Percentiles rank a stretch among this genome's conserved stretches.
Evolutionary conservation across 2,888 invertebrate species (phyloP).

Genomic region (Epirrita christyi): DNA sequence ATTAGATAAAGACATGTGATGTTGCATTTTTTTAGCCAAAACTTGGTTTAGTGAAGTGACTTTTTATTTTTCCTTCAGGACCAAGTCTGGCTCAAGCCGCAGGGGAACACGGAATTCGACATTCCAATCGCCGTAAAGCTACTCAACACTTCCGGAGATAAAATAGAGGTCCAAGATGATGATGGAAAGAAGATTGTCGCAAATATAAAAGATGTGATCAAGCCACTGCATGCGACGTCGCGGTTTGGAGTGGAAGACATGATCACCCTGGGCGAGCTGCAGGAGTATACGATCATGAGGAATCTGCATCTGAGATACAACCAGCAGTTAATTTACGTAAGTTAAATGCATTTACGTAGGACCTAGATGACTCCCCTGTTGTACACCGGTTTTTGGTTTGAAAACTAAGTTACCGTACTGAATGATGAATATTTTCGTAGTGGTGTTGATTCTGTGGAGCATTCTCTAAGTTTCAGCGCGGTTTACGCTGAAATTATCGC

Average conservation of each 20-base stretch:
- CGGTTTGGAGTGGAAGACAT: slow-evolving; percentile 95
- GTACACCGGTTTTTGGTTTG: too few species aligned
- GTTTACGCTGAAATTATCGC: too few species aligned
- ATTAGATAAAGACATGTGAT: too few species aligned
- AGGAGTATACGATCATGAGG: slow-evolving; percentile 96
- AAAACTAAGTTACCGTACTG: too few species aligned
- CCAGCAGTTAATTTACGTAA: slow-evolving; percentile 95
- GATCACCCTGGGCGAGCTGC: slow-evolving; percentile 97
- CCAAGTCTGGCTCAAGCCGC: slow-evolving; percentile 94
- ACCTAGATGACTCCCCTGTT: slow-evolving; percentile 1
- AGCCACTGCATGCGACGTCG: slow-evolving; percentile 92
- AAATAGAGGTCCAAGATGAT: slow-evolving; percentile 92
- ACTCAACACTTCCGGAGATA: slow-evolving; percentile 89
- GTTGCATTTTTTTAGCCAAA: too few species aligned
- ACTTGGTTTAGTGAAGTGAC: too few species aligned
- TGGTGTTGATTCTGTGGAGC: too few species aligned
- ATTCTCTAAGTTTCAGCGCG: too few species aligned
- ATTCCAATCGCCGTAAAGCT: slow-evolving; percentile 94
- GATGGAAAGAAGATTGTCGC: slow-evolving; percentile 90
- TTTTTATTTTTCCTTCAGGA: slow-evolving; percentile 75
- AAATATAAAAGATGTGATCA: slow-evolving; percentile 85
- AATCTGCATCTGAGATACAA: slow-evolving; percentile 96
- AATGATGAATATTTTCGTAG: too few species aligned
- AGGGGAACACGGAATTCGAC: slow-evolving; percentile 89
- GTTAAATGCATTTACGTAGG: slow-evolving; percentile 52